Conservation (phyloP, 2,888 invertebrate species). For the Zhengitettix transpicula region DNA sequence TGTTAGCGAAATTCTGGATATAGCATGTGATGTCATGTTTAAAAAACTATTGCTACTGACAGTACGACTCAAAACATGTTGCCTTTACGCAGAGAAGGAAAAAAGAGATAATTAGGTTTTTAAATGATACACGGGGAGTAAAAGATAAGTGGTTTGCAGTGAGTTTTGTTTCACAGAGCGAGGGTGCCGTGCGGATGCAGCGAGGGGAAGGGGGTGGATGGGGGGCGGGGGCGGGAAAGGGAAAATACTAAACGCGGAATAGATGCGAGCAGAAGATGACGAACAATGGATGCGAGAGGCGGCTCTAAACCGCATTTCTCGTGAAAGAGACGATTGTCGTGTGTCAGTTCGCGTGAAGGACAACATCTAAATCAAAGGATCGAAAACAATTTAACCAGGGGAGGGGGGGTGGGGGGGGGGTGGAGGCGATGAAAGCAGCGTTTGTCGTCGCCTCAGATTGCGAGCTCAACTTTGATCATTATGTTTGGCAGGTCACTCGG, state of each 20-base stretch:
- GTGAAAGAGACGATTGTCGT: background rate
- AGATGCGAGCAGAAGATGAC: background rate
- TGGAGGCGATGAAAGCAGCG: too few relatives aligned
- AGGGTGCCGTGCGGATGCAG: background rate
- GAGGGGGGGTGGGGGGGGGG: too few relatives aligned
- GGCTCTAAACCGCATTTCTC: background rate
- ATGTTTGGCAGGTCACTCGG: too few relatives aligned
- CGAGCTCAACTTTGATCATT: too few relatives aligned
- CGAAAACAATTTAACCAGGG: too few relatives aligned
- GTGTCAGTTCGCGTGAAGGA: background rate
- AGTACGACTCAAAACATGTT: background rate
- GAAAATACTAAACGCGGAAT: background rate
- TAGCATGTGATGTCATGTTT: background rate
- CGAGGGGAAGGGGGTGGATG: background rate
- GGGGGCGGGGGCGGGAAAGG: background rate
- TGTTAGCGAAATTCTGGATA: background rate
- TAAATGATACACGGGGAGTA: background rate
- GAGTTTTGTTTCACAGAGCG: too few relatives aligned
- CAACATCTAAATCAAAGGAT: too few relatives aligned
- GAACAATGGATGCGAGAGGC: background rate
- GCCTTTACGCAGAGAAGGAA: background rate
- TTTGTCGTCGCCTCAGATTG: too few relatives aligned
- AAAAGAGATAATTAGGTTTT: background rate
- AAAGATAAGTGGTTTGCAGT: too few relatives aligned
- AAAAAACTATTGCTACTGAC: conserved; percentile 7